These are phyloP conservation scores for Ophioderma brevispina DNA, from an alignment of 35 echinoderm and acorn worm genomes.

Conservation along the genomic window DNA sequence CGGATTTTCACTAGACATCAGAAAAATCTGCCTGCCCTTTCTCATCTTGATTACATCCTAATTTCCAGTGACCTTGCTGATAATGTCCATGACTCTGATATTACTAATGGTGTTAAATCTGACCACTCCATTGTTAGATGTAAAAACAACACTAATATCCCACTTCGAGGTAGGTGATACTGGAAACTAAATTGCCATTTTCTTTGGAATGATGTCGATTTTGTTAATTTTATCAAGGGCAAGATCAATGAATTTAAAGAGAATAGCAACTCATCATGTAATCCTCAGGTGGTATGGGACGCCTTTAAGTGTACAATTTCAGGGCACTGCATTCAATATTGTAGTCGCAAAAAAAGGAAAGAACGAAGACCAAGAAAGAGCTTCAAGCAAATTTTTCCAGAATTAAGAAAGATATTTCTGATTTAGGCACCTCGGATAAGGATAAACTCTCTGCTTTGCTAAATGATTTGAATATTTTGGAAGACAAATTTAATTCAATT, in stretches of 20 bases:
- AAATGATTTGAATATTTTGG: neutral
- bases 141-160: neutral
- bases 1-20: neutral
- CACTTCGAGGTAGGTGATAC: neutral
- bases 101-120: neutral
- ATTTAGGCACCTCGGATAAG: neutral
- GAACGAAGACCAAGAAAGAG: neutral
- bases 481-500: neutral
- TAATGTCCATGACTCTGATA: neutral
- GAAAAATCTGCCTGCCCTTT: neutral
- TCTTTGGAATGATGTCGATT: neutral
- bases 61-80: neutral
- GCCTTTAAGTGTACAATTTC: neutral
- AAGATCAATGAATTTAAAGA: neutral
- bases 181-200: neutral
- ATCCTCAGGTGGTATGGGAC: neutral
- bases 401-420: neutral
- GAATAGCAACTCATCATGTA: neutral
- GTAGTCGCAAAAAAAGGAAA: neutral
- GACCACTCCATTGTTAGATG: conserved; percentile 1
- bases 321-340: neutral
- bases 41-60: neutral
- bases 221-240: neutral
- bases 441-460: neutral
- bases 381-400: neutral